phyloP scores from a whole-genome alignment of 1,140 invertebrate species.

The Venturia canescens region DNA sequence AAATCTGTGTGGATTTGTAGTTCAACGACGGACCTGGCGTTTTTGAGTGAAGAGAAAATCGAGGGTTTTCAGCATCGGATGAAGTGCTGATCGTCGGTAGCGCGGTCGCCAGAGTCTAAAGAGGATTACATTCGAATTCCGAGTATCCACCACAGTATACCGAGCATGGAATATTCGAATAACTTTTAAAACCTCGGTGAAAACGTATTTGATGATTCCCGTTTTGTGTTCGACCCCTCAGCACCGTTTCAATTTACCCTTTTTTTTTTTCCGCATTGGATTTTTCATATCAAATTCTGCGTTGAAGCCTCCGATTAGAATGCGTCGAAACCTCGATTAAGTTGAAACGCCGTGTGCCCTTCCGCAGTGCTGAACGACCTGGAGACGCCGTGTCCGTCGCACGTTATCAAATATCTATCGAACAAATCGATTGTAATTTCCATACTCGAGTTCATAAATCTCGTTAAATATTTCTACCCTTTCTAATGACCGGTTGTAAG shows the following conservation, averaged over 20 bases:
- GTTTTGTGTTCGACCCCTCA: slow-evolving; percentile 10
- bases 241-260: slow-evolving; percentile 15
- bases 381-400: too few relatives aligned
- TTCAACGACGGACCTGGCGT: too few relatives aligned
- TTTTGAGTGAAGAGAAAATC: slow-evolving; percentile 33
- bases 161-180: slow-evolving; percentile 65
- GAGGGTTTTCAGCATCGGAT: slow-evolving; percentile 7
- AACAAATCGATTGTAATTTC: too few relatives aligned
- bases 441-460: too few relatives aligned
- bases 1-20: too few relatives aligned
- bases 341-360: too few relatives aligned
- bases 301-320: neutral
- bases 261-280: neutral
- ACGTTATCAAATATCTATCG: too few relatives aligned
- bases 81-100: neutral
- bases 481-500: neutral
- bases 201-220: slow-evolving; percentile 60
- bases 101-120: slow-evolving; percentile 39
- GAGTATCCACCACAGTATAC: slow-evolving; percentile 64
- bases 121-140: slow-evolving; percentile 66
- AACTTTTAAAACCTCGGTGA: slow-evolving; percentile 63
- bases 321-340: too few relatives aligned
- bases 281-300: neutral
- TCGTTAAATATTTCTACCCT: neutral
- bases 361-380: too few relatives aligned